Percentiles rank a stretch among this genome's conserved stretches.
phyloP scores from a whole-genome alignment of 1,140 invertebrate species.

The Camponotus vicinus region DNA sequence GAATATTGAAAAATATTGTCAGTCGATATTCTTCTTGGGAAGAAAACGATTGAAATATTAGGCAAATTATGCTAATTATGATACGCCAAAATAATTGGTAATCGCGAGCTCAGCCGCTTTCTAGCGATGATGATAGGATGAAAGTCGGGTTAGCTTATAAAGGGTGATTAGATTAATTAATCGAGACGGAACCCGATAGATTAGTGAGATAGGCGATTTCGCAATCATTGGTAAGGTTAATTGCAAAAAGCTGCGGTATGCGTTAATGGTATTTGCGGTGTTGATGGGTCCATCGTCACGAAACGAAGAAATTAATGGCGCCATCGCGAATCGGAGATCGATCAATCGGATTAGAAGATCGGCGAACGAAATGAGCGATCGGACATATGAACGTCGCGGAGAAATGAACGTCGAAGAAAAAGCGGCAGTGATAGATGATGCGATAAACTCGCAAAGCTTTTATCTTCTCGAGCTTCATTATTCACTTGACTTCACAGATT shows the following conservation, averaged over 20 bases:
- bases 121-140: constrained; percentile 61
- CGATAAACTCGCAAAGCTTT: constrained; percentile 48
- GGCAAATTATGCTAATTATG: constrained; percentile 44
- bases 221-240: constrained; percentile 63
- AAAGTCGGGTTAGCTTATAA: constrained; percentile 44
- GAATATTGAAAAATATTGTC: background rate
- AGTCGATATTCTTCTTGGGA: background rate
- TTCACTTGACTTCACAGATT: constrained; percentile 15
- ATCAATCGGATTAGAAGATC: constrained; percentile 61
- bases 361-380: constrained; percentile 56
- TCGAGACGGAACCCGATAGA: constrained; percentile 45
- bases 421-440: constrained; percentile 56
- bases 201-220: constrained; percentile 50
- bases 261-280: constrained; percentile 47
- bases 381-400: constrained; percentile 31
- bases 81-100: constrained; percentile 65
- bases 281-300: constrained; percentile 63
- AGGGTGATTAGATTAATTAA: constrained; percentile 72
- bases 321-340: constrained; percentile 49
- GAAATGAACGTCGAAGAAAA: constrained; percentile 53
- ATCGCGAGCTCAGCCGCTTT: constrained; percentile 58
- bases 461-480: constrained; percentile 42
- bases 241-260: constrained; percentile 40
- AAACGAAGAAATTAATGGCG: constrained; percentile 61
- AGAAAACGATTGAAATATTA: constrained; percentile 26